phyloP scores from a whole-genome alignment of 2,888 invertebrate species.

The Morpho helenor region DNA sequence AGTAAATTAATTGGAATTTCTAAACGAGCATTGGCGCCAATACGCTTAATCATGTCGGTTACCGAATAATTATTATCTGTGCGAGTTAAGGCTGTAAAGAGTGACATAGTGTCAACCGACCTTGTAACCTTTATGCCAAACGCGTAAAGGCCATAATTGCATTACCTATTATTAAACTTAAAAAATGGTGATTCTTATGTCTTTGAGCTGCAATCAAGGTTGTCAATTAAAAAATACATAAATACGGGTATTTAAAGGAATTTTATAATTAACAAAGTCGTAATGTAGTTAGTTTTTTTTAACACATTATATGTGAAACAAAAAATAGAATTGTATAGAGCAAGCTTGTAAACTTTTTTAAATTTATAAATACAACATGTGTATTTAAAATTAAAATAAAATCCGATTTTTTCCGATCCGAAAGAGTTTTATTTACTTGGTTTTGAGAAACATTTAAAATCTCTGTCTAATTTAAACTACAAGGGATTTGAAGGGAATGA shows the following conservation, averaged over 20 bases:
- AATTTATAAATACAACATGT: too few species aligned
- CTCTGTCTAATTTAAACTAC: too few species aligned
- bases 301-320: too few species aligned
- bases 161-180: neutral
- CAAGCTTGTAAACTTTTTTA: too few species aligned
- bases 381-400: too few species aligned
- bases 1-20: constrained; percentile 23
- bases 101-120: neutral
- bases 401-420: too few species aligned
- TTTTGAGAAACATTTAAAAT: too few species aligned
- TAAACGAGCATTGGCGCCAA: constrained; percentile 30
- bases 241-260: neutral
- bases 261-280: too few species aligned
- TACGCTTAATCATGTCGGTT: constrained; percentile 16
- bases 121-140: constrained; percentile 20
- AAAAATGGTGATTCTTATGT: constrained; percentile 6
- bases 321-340: too few species aligned
- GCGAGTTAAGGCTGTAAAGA: neutral
- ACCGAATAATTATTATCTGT: constrained; percentile 21
- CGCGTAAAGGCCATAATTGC: constrained; percentile 7
- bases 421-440: too few species aligned
- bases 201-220: neutral
- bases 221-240: neutral
- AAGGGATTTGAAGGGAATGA: too few species aligned
- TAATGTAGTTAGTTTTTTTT: too few species aligned